phyloP scores from a whole-genome alignment of 2,888 invertebrate genomes.

The Schizaphis graminum region DNA sequence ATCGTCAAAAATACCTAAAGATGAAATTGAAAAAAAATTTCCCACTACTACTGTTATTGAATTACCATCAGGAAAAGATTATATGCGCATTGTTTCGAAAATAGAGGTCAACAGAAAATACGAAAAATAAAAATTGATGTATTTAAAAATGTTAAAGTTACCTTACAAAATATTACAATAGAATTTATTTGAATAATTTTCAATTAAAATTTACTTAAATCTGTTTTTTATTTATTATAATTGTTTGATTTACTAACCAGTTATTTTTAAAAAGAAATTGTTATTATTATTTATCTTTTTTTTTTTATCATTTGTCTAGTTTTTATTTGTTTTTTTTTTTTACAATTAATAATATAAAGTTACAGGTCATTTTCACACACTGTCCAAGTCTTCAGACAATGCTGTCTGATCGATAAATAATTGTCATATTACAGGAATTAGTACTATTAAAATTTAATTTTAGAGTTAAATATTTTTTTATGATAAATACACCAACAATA shows the following conservation, averaged over 20 bases:
- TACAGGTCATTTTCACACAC: not conserved
- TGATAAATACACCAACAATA: too few relatives aligned
- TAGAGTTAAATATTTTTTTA: too few relatives aligned
- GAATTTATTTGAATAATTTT: not conserved
- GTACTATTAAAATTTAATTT: not conserved
- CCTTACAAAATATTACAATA: not conserved
- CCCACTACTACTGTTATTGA: not conserved
- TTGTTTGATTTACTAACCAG: not conserved
- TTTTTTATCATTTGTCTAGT: not conserved
- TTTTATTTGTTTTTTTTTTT: not conserved
- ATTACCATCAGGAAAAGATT: conserved; percentile 57
- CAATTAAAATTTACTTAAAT: not conserved
- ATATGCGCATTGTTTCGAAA: conserved; percentile 43
- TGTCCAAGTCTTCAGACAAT: not conserved
- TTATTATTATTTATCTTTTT: not conserved
- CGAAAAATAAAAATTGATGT: not conserved
- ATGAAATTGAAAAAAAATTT: conserved; percentile 38
- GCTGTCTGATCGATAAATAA: not conserved
- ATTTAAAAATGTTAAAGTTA: not conserved
- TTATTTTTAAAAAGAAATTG: not conserved
- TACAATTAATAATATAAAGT: not conserved
- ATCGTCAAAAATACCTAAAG: conserved; percentile 28
- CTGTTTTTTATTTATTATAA: not conserved
- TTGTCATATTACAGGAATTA: not conserved
- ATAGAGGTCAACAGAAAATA: not conserved